A percentile compares a stretch with the other conserved stretches of the same genome.
phyloP scores from a whole-genome alignment of 2,113 vertebrate species.

The Nansenia antarctica region DNA sequence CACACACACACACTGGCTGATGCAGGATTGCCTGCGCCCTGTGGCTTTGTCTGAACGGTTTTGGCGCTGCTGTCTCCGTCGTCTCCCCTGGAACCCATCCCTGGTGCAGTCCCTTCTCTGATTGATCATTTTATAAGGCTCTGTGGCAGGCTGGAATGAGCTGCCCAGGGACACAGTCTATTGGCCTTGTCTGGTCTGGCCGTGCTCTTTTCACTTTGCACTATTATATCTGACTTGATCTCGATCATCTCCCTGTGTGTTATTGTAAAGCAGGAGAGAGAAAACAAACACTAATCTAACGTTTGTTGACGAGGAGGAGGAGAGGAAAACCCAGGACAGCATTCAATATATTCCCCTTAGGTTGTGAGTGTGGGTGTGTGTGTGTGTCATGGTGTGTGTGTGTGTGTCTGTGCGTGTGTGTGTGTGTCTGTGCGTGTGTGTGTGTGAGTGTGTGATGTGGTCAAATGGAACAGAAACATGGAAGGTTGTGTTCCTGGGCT shows the following conservation, averaged over 20 bases:
- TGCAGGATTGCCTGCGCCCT: constrained; percentile 18
- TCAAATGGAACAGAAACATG: constrained; percentile 59
- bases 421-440: too few species aligned
- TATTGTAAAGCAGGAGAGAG: not conserved
- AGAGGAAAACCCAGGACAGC: not conserved
- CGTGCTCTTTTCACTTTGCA: not conserved
- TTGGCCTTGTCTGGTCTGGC: constrained; percentile 27
- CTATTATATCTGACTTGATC: not conserved
- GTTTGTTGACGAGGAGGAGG: too few species aligned
- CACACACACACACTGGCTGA: constrained; percentile 5
- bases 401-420: too few species aligned
- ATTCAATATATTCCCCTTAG: not conserved
- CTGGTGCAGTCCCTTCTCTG: constrained; percentile 33
- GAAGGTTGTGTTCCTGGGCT: constrained; percentile 61
- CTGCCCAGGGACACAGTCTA: constrained; percentile 17
- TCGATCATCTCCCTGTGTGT: not conserved
- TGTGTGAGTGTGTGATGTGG: constrained; percentile 62
- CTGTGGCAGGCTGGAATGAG: constrained; percentile 26
- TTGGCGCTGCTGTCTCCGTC: constrained; percentile 24
- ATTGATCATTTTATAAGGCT: constrained; percentile 47
- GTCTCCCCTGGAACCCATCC: constrained; percentile 18
- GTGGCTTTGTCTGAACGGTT: constrained; percentile 35
- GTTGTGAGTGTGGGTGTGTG: constrained; percentile 27
- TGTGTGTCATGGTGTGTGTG: too few species aligned
- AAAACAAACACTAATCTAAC: too few species aligned